Conservation (phyloP, 2,113 vertebrate species). For the Malaclemys terrapin region DNA sequence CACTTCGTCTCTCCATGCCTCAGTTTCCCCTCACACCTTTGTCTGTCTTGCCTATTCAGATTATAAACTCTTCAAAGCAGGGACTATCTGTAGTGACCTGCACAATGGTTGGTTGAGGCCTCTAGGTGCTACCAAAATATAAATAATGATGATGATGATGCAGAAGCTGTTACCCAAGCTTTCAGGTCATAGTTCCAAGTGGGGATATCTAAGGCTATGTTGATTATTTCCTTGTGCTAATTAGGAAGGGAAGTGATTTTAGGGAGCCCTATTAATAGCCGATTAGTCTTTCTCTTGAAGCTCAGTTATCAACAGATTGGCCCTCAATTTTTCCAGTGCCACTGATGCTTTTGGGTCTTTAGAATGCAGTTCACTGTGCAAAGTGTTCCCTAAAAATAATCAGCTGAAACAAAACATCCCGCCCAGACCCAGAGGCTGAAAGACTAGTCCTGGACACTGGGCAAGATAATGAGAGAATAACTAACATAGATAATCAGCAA, state of each 20-base stretch:
- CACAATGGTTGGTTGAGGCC: background rate
- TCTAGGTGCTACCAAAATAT: background rate
- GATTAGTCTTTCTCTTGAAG: background rate
- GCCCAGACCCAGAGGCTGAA: slow-evolving; percentile 22
- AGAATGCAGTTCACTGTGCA: background rate
- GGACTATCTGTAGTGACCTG: accelerated
- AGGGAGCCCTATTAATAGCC: background rate
- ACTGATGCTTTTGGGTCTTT: background rate
- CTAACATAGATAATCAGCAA: slow-evolving; percentile 83
- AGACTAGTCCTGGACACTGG: slow-evolving; percentile 17
- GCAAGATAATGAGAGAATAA: slow-evolving; percentile 73
- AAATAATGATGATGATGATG: background rate
- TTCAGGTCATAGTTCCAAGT: background rate
- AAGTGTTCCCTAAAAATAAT: background rate
- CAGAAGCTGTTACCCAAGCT: background rate
- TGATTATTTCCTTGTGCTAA: background rate
- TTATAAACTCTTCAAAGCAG: background rate
- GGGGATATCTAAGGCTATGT: background rate
- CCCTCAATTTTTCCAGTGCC: background rate
- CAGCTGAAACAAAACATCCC: slow-evolving; percentile 35
- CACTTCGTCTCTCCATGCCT: background rate
- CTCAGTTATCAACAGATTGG: background rate
- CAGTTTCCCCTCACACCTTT: background rate
- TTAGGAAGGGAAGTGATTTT: slow-evolving; percentile 1
- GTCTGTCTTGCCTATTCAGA: accelerated